Evolutionary conservation across 1,140 invertebrate genomes (phyloP), one percentile per base, ranked within the genome.

Genomic region (Pissodes strobi): DNA sequence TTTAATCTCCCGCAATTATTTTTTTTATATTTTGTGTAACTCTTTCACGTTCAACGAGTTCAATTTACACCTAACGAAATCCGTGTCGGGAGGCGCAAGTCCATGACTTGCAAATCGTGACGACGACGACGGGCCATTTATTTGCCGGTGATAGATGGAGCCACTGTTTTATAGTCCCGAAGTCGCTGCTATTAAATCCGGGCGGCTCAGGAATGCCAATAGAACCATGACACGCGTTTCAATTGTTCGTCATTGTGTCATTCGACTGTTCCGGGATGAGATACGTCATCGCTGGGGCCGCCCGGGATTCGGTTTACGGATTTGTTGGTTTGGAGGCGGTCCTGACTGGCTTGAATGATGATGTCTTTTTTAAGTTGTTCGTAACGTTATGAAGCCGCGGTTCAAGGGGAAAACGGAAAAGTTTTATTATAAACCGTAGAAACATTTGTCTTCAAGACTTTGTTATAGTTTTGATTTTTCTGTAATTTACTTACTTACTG

Each of bases 231-330:
- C 57, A 49, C 23, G 57, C 57, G 27, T 48, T 60, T 60, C 57
- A 60, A 60, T 60, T 60, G 57, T 60, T 60, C 27, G 22, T 9
- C 55, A 60, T 60, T 60, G 45, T 60, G 57, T 60, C 57, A 60
- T 60, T 60, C 27, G 57, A 60, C 43, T 45, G 56, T 58, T 49
- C 13, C 34, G 38, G 9, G 30, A 13, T 21, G 21, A 21, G 5
- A 15, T 22, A 48, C 13, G 45, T n/a, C 22, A 8, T 48, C 9
- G 19, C 18, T 1, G 30, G 30, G 30, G 30, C 39, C 15, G 39
- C 15, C 39, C 0, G 10, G 39, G 13, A 15, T 51, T 51, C 21
- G 48, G 23, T 51, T 17, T 15, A 51, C 9, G 23, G 48, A 51
- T 51, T 30, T 51, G 48, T 51, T 51, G n/a, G 18, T 39, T 13